Evolutionary conservation across 1,140 invertebrate species (phyloP), one percentile per base, ranked within the genome.

Genomic region (Chymomyza costata): DNA sequence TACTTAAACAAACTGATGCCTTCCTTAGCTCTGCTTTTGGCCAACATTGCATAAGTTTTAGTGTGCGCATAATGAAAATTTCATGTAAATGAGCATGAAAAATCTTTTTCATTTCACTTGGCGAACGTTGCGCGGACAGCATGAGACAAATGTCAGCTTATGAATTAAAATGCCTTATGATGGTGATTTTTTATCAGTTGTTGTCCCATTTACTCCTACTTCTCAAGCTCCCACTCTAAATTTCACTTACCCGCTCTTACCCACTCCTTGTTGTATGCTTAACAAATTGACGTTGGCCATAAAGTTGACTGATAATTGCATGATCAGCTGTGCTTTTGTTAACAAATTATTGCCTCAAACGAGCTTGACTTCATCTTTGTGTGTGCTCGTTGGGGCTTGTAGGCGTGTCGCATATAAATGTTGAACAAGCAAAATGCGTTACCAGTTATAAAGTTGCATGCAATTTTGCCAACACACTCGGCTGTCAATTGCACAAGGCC

Each of bases 81-180:
- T 82, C 71, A 82, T 82, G 78, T 82, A 82, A 82, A 82, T 82
- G 78, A 82, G 78, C 78, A 78, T 82, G 69, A 82, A 82, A 82
- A 78, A 82, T 82, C 67, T 82, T 58, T 78, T 73, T 70, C 78
- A 82, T 82, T 82, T 66, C 65, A 57, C 48, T 57, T 6, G 6
- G 16, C 41, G 30, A 13, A 17, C 34, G 53, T 19, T 28, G 53
- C 64, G 48, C 35, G 52, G 44, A 31, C n/a, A n/a, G n/a, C 18
- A 35, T 25, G 52, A 78, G 78, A 82, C 78, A 82, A 82, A 82
- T 82, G 78, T 78, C 71, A 78, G 78, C 78, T 82, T 82, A 82
- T 82, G 78, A 82, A 82, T 82, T 82, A 78, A 78, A 82, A 82
- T 82, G 76, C 55, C 69, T 63, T 67, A 71, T 80, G 67, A 80